Conservation (phyloP, 1,140 invertebrate species). For the Schlechtendalia chinensis region DNA sequence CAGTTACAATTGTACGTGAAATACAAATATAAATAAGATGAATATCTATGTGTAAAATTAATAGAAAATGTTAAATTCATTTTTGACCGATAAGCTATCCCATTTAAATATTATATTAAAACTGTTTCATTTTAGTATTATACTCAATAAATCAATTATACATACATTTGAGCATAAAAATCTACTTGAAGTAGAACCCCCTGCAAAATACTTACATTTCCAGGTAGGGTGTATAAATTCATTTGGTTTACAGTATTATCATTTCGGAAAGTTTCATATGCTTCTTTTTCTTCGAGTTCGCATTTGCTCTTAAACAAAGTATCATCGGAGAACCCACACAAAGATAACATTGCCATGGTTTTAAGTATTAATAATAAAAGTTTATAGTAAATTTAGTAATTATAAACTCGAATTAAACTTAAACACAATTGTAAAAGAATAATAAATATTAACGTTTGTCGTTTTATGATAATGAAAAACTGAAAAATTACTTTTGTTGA, state of each 20-base stretch:
- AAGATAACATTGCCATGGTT: slow-evolving; percentile 37
- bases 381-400: neutral
- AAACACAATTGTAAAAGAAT: neutral
- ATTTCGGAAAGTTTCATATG: slow-evolving; percentile 15
- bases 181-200: neutral
- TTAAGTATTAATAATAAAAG: neutral
- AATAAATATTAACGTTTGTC: neutral
- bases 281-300: slow-evolving; percentile 43
- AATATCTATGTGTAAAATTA: too few species aligned
- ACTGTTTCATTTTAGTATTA: too few species aligned
- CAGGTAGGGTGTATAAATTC: slow-evolving; percentile 41
- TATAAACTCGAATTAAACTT: too few species aligned
- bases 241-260: slow-evolving; percentile 43
- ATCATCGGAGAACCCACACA: slow-evolving; percentile 33
- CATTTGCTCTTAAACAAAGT: slow-evolving; percentile 32
- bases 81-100: too few species aligned
- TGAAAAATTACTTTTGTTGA: slow-evolving; percentile 34
- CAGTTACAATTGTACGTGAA: too few species aligned
- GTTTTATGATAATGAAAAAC: slow-evolving; percentile 12
- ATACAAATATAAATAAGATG: too few species aligned
- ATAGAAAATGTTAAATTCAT: too few species aligned
- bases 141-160: too few species aligned
- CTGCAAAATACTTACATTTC: slow-evolving; percentile 34
- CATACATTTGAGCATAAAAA: neutral
- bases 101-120: too few species aligned